Evolutionary conservation across 1,140 invertebrate genomes (phyloP).

Genomic region (Neotoxoptera formosana): DNA sequence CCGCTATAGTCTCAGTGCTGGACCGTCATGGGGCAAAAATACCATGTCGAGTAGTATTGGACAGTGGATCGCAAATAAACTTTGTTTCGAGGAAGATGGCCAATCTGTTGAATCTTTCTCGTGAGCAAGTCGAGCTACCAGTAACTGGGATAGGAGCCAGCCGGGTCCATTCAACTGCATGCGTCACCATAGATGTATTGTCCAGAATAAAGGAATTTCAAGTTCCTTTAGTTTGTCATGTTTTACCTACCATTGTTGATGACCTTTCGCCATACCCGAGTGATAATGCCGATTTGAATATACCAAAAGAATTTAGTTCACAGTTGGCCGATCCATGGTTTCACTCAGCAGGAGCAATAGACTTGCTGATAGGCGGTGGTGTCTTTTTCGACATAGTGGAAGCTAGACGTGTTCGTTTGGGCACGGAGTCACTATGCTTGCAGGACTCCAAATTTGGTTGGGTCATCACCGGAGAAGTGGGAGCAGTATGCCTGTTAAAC

Average conservation of each 20-base stretch:
- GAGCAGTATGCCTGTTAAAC: no score
- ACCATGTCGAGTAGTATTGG: background rate
- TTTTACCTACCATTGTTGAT: background rate
- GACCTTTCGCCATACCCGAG: background rate
- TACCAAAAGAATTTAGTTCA: background rate
- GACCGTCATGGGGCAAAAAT: background rate
- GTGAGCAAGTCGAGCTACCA: background rate
- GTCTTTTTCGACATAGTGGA: no score
- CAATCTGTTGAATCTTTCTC: background rate
- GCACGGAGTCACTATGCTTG: background rate
- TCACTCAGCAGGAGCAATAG: background rate
- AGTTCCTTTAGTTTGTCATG: background rate
- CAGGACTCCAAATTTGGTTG: no score
- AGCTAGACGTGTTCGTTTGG: no score
- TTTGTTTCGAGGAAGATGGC: background rate
- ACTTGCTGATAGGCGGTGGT: background rate
- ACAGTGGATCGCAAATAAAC: background rate
- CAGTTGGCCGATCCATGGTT: background rate
- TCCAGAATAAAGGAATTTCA: background rate
- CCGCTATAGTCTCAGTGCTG: background rate
- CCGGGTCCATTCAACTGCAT: background rate
- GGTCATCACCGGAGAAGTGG: no score
- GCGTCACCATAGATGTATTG: background rate
- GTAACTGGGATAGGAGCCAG: background rate
- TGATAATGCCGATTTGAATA: background rate